These are phyloP conservation scores for Pyrgus malvae DNA, from an alignment of 2,888 invertebrate genomes.

Conservation along the genomic window DNA sequence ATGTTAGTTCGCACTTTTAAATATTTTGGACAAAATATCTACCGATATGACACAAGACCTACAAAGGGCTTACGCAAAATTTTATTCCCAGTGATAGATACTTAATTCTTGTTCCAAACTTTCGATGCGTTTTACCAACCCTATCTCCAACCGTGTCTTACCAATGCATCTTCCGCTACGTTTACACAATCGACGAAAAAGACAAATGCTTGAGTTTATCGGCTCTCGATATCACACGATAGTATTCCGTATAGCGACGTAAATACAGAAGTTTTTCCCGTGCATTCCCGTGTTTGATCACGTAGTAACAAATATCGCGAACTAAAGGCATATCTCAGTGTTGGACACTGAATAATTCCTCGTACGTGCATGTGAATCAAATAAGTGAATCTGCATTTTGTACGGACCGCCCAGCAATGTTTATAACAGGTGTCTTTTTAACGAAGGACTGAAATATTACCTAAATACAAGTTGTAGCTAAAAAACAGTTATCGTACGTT, in stretches of 20 bases:
- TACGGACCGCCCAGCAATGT: too few relatives aligned
- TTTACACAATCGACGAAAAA: constrained; percentile 15
- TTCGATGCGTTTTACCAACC: too few relatives aligned
- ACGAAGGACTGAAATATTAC: too few relatives aligned
- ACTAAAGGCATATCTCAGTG: constrained; percentile 4
- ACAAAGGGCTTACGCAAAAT: too few relatives aligned
- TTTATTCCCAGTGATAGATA: too few relatives aligned
- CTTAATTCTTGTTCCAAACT: too few relatives aligned
- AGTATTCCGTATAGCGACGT: not conserved
- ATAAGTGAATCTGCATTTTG: not conserved
- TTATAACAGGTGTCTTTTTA: too few relatives aligned
- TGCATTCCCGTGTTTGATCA: not conserved
- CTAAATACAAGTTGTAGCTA: too few relatives aligned
- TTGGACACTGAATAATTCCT: constrained; percentile 8
- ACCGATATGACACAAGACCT: too few relatives aligned
- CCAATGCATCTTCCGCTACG: constrained; percentile 10
- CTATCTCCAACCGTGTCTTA: not conserved
- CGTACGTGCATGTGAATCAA: not conserved
- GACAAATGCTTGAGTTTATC: not conserved
- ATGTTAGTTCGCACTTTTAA: too few relatives aligned
- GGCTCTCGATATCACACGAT: not conserved
- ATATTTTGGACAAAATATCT: too few relatives aligned
- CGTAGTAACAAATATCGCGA: constrained; percentile 1
- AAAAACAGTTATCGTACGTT: too few relatives aligned
- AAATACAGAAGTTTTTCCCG: not conserved